Evolutionary conservation across 2,797 vertebrate genomes (phyloP), one percentile per base, ranked within the genome.

Genomic region (Galagoides demidoff): DNA sequence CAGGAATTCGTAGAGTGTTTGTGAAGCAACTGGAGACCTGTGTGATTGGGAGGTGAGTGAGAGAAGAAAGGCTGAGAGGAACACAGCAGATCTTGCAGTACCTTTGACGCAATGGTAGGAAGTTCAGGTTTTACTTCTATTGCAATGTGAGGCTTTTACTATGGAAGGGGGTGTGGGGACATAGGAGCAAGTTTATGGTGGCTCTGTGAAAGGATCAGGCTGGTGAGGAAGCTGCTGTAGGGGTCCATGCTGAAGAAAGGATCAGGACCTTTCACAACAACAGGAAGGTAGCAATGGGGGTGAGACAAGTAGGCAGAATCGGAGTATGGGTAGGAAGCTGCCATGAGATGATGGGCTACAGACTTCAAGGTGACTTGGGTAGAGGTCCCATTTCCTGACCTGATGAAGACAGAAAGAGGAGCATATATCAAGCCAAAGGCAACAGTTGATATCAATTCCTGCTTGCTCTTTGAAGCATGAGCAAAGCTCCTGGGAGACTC

Each of bases 51-150:
- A 37, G 13, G 20, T 34, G 13, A 52, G 13, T 1, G 25, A 27
- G 11, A 12, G 14, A 31, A 8, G 23, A 37, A 64, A 34, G 64
- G 43, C n/a, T 31, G 17, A 29, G 37, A 20, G 23, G 59, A 43
- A 14, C 16, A 2, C 3, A 2, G 34, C 2, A 3, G 22, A 17
- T 49, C 3, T 4, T 5, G 1, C n/a, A 16, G 57, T 68, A 20
- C 61, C 76, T 10, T 10, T 19, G 29, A 7, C 7, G 9, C 59
- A 9, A 1, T 0, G 22, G 22, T 4, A 39, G 70, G 68, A 63
- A 73, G 45, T 39, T 4, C 37, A 85, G n/a, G 6, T 39, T 86
- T 86, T 20, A 31, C 7, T n/a, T 59, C 52, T 70, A 6, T 43
- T 17, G 39, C 31, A 66, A 8, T 11, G 14, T 77, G 13, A 31